Evolutionary conservation across 2,113 vertebrate genomes (phyloP).

Genomic region (Holacanthus passer): DNA sequence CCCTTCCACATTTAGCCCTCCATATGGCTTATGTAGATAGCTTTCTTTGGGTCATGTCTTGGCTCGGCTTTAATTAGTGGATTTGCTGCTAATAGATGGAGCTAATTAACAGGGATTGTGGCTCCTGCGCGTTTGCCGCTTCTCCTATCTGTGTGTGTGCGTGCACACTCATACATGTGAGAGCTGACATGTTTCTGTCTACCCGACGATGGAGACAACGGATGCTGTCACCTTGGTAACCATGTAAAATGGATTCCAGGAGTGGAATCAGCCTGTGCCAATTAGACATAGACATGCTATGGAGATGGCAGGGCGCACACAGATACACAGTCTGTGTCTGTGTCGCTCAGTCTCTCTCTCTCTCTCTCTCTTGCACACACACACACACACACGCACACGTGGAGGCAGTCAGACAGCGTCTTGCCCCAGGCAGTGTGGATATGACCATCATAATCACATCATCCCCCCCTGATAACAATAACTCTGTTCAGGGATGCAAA

Average conservation of each 20-base stretch:
- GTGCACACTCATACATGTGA: constrained; percentile 19
- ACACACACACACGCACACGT: constrained; percentile 32
- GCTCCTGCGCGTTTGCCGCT: constrained; percentile 54
- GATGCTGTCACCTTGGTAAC: constrained; percentile 83
- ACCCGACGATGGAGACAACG: constrained; percentile 63
- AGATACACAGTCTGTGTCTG: constrained; percentile 40
- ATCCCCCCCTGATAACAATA: constrained; percentile 81
- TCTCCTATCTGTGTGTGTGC: constrained; percentile 28
- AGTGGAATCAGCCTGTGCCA: constrained; percentile 75
- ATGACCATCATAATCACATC: constrained; percentile 83
- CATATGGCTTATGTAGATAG: constrained; percentile 81
- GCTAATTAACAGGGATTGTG: constrained; percentile 79
- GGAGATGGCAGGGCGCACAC: constrained; percentile 66
- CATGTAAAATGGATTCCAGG: constrained; percentile 80
- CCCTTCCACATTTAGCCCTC: constrained; percentile 68
- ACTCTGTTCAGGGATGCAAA: constrained; percentile 85
- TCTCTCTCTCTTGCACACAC: constrained; percentile 26
- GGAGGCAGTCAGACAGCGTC: constrained; percentile 69
- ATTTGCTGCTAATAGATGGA: constrained; percentile 82
- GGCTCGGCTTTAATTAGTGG: constrained; percentile 78
- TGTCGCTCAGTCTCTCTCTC: constrained; percentile 30
- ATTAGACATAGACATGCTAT: constrained; percentile 78
- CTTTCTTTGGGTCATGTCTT: constrained; percentile 79
- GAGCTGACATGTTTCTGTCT: constrained; percentile 69
- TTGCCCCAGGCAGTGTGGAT: constrained; percentile 76